Base-by-base conservation (phyloP, 2,797 vertebrate species). In the Hyperoplus lanceolatus region DNA sequence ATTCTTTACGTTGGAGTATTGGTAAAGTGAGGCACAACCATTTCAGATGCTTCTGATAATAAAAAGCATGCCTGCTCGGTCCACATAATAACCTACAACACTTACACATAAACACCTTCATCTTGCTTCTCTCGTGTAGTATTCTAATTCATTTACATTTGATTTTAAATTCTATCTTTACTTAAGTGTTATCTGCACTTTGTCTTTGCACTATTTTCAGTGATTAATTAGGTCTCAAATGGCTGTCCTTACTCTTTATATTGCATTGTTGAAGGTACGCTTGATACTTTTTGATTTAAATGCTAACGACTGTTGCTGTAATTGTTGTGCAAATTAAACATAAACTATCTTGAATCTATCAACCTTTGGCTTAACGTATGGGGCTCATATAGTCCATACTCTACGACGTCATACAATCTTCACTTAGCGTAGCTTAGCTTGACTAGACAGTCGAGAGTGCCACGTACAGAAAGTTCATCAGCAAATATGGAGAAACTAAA, bases 1-100 rank as follows among this genome's bases (percentile, higher is more conserved):
- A 74, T 89, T 90, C 86, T 83, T 81, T 84, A 38, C 59, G 29
- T 66, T 61, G 48, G 60, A 57, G 18, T 70, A 43, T 84, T 82
- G 75, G 53, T 61, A 66, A 15, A 41, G 12, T 73, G 75, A 75
- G 73, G 53, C 60, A 73, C 65, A 43, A 61, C 76, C 10, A 51
- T 84, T 78, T 83, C 50, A 81, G 67, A 79, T 70, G 61, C 29
- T 64, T 57, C 46, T 57, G 64, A 79, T 73, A 43, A 45, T 77
- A 75, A 63, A 62, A 80, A 42, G 41, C 15, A 42, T 39, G 54
- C 59, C 53, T 65, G 57, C 55, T 71, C 74, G 60, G 55, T 85
- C 73, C 15, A 74, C 77, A 43, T 64, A 53, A 75, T 77, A 58
- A 65, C 75, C 55, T 13, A 43, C 39, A 48, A 50, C 48, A 45